Percentiles rank a stretch among this genome's conserved stretches.
Conservation (phyloP, 2,797 vertebrate genomes). For the Botia kubotai region DNA sequence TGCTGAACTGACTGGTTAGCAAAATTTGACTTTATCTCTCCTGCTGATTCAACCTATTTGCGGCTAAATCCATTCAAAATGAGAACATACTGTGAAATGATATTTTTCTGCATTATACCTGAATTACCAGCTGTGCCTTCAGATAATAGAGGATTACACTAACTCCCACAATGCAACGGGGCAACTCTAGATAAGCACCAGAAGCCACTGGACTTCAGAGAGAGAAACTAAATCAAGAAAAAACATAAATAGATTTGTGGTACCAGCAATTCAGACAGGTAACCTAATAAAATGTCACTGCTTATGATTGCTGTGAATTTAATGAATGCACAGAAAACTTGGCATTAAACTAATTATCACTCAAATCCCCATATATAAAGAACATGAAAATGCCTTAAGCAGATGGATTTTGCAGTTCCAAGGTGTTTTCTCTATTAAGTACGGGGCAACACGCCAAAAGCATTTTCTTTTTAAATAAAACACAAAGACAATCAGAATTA, state of each 20-base stretch:
- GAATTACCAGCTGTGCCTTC: constrained; percentile 22
- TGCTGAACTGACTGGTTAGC: constrained; percentile 10
- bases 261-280: neutral
- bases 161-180: constrained; percentile 40
- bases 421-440: neutral
- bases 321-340: neutral
- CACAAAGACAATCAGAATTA: neutral
- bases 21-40: constrained; percentile 8
- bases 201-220: constrained; percentile 10
- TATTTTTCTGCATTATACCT: constrained; percentile 36
- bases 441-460: neutral
- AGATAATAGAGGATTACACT: constrained; percentile 44
- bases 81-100: constrained; percentile 40
- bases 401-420: constrained; percentile 7
- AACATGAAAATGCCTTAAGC: neutral
- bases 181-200: constrained; percentile 17
- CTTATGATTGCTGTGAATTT: neutral
- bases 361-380: neutral
- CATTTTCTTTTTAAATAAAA: constrained; percentile 15
- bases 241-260: constrained; percentile 18
- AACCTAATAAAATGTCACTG: constrained; percentile 4
- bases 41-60: constrained; percentile 21
- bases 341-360: neutral
- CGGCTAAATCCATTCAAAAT: constrained; percentile 22
- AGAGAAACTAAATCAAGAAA: constrained; percentile 9